Percentiles rank a stretch among this genome's conserved stretches.
These are phyloP conservation scores for Nyctibius bracteatus DNA, from an alignment of 2,113 vertebrate species.

Conservation along the genomic window DNA sequence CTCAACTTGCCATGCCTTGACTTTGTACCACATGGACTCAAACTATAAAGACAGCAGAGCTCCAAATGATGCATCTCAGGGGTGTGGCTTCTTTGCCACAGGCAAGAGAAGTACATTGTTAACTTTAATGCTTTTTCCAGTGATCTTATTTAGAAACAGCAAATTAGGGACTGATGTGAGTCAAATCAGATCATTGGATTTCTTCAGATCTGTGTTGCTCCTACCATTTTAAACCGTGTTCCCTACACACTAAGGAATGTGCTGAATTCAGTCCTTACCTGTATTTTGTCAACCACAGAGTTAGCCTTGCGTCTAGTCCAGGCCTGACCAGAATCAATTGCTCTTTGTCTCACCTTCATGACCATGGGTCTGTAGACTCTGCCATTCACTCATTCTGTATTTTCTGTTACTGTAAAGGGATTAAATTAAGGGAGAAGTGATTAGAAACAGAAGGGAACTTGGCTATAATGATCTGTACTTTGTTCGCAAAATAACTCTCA, in stretches of 20 bases:
- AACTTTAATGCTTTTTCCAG: not conserved
- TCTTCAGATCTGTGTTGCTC: not conserved
- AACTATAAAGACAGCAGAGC: not conserved
- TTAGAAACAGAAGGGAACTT: constrained; percentile 45
- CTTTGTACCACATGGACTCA: not conserved
- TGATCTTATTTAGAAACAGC: not conserved
- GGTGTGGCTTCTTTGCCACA: not conserved
- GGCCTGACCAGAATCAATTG: not conserved
- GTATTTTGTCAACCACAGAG: not conserved
- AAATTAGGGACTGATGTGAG: not conserved
- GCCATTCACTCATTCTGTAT: constrained; percentile 20
- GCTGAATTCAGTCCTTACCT: constrained; percentile 9
- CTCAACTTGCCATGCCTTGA: not conserved
- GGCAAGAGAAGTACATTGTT: not conserved
- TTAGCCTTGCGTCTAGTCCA: not conserved
- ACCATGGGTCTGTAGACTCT: not conserved
- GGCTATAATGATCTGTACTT: constrained; percentile 36
- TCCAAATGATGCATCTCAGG: not conserved
- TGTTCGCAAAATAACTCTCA: constrained; percentile 44
- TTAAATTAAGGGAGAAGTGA: constrained; percentile 28
- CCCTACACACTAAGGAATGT: not conserved
- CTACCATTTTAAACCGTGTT: not conserved
- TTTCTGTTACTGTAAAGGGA: not conserved
- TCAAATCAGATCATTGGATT: not conserved
- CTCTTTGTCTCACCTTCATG: not conserved